Evolutionary conservation across 2,113 vertebrate genomes (phyloP), one percentile per base, ranked within the genome.

Genomic region (Caloenas nicobarica): DNA sequence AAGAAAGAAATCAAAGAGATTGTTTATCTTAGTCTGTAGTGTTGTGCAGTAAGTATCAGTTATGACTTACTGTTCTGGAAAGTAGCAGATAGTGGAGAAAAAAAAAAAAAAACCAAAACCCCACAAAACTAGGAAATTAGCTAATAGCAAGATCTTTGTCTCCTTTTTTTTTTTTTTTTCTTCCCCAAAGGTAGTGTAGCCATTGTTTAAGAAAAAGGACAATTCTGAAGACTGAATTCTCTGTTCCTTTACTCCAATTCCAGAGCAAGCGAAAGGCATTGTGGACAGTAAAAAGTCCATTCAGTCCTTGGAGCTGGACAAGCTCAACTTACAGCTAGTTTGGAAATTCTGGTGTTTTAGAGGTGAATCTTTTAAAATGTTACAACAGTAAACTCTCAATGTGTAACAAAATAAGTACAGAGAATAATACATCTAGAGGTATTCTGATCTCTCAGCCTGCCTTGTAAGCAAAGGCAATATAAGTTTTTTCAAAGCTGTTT

Each of bases 361-460:
- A 60, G 29, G 57, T 46, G 48, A 44, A 34, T 60, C 28, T 81
- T 51, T 60, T 28, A 29, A 7, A 44, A 50, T 6, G 6, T 56
- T 29, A 15, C 25, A 53, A 31, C 23, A 65, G 29, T 34, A 90
- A 46, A 33, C 11, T 46, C 9, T 5, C 4, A 8, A 9, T 9
- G 6, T 10, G 13, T 57, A 36, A 70, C 50, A 65, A 42, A 80
- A 11, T 16, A 70, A 80, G 17, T 11, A 19, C 8, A n/a, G 34
- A 17, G 8, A 62, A 8, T 16, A 38, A 13, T 21, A 7, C 0
- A 4, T 23, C 10, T 2, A 1, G 21, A 46, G 13, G 11, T 54
- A 21, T 40, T 56, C 5, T 7, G 3, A 11, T 69, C 21, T 42
- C 11, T 70, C n/a, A 4, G 26, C 53, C 42, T 60, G 19, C 34